phyloP scores from a whole-genome alignment of 2,888 invertebrate genomes.

The Caenorhabditis sinica region DNA sequence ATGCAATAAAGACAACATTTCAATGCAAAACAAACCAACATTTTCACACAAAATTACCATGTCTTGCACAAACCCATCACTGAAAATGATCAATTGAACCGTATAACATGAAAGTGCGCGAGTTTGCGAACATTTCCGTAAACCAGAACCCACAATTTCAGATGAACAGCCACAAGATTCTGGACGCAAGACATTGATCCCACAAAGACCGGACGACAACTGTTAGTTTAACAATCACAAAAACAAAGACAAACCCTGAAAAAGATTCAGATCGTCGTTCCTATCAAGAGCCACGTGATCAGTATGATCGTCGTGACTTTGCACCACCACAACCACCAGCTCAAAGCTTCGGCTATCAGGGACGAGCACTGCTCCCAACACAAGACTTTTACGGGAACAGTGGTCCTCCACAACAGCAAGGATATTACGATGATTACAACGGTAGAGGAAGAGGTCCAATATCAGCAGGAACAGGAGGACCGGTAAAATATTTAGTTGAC shows the following conservation, averaged over 20 bases:
- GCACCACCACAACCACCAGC: slow-evolving; percentile 5
- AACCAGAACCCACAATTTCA: slow-evolving; percentile 36
- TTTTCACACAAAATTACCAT: slow-evolving; percentile 35
- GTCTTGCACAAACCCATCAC: slow-evolving; percentile 29
- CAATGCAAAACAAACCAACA: slow-evolving; percentile 44
- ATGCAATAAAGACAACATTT: slow-evolving; percentile 29
- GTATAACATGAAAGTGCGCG: not conserved
- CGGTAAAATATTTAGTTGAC: slow-evolving; percentile 18
- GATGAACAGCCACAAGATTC: slow-evolving; percentile 27
- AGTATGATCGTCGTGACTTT: slow-evolving; percentile 27
- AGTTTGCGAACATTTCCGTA: not conserved
- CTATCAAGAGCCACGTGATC: slow-evolving; percentile 5
- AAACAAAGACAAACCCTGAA: not conserved
- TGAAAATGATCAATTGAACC: too few relatives aligned
- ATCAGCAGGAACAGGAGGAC: slow-evolving; percentile 37
- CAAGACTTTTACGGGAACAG: slow-evolving; percentile 38
- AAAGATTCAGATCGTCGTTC: slow-evolving; percentile 31
- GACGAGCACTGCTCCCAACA: slow-evolving; percentile 20
- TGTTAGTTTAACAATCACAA: slow-evolving; percentile 16
- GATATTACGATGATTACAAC: slow-evolving; percentile 30
- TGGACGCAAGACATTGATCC: slow-evolving; percentile 46
- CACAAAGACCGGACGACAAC: slow-evolving; percentile 42
- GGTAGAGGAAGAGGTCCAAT: slow-evolving; percentile 14
- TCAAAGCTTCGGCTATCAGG: slow-evolving; percentile 13
- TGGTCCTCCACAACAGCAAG: slow-evolving; percentile 14